Evolutionary conservation across 2,113 vertebrate species (phyloP), one percentile per base, ranked within the genome.

Genomic region (Istiophorus platypterus): DNA sequence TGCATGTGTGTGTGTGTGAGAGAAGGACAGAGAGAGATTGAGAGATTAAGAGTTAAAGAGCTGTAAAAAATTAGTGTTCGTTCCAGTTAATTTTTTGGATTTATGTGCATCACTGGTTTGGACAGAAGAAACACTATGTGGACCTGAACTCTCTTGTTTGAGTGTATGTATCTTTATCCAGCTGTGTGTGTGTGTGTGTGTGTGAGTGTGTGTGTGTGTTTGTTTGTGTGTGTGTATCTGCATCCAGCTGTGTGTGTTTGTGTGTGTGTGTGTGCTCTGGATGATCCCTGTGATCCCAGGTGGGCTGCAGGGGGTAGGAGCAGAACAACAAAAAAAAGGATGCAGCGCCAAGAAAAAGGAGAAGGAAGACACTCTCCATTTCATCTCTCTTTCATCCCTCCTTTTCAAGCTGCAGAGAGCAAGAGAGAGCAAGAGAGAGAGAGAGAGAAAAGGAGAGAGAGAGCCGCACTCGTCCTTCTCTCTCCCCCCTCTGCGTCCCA

Each of bases 341-440:
- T 51, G 88, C 73, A 85, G 82, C 17, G 49, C 63, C 76, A 88
- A 82, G 85, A 88, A 91, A 82, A 56, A 78, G 67, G 72, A 84
- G 70, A 84, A 80, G 80, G 85, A 86, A 88, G 84, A 87, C 68
- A 84, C 89, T 92, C 88, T 92, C 82, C 72, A 85, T 91, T 92
- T 93, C 81, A 87, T 87, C 88, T 91, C 47, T 88, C 87, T 92
- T 90, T 92, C 81, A 92, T 91, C 81, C 82, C 26, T 88, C 75
- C 67, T 56, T 75, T 85, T 89, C 81, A 89, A 85, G 71, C 45
- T 29, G 9, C 68, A 58, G 58, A 57, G 62, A 64, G 77, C 70
- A 59, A 67, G 73, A 73, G 64, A 20, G 54, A 37, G 39, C 24
- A 34, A n/a, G n/a, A 67, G 73, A 73, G 64, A 20, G 54, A 37